Base-by-base conservation (phyloP, 2,113 vertebrate genomes). In the Leiothrix lutea region DNA sequence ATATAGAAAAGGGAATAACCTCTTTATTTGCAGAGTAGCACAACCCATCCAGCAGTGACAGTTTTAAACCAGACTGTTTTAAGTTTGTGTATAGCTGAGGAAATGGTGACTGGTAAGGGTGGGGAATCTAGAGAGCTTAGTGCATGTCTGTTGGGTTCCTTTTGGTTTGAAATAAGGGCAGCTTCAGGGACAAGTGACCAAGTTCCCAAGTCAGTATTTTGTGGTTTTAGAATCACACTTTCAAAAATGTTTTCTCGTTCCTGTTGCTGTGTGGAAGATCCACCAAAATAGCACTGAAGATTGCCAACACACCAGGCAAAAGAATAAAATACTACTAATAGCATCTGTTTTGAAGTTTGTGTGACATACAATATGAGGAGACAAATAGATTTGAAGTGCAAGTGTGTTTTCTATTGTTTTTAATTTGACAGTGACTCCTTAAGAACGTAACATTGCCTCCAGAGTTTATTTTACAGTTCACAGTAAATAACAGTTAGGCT, bases 181-280 rank as follows among this genome's bases (percentile, higher is more conserved):
- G 75, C 48, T 84, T 84, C 72, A 67, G 67, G 73, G 58, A 83
- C 26, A 57, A 83, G 61, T 82, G 66, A 57, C 84, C 81, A 80
- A 73, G 67, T 78, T 90, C 92, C 74, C 87, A 88, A 95, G 62
- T 56, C 80, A 75, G 79, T 92, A 92, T 86, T 96, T 94, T 94
- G 85, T 86, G 94, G 94, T 94, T 97, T 95, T 92, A 94, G 67
- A 94, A 80, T 95, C 95, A 93, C 93, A 96, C 94, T 95, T 96
- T 86, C 47, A 95, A 81, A 97, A 97, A 75, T 87, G 89, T 91
- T 94, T 91, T 94, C 77, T 89, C 23, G 14, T 96, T 96, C 91
- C 93, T 95, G 69, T 93, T 94, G 82, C 92, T 94, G 65, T 56
- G 77, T 3, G 10, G 82, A 94, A 90, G 92, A 88, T 64, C 60